Conservation (phyloP, 1,140 invertebrate genomes). For the Zaprionus vittiger region DNA sequence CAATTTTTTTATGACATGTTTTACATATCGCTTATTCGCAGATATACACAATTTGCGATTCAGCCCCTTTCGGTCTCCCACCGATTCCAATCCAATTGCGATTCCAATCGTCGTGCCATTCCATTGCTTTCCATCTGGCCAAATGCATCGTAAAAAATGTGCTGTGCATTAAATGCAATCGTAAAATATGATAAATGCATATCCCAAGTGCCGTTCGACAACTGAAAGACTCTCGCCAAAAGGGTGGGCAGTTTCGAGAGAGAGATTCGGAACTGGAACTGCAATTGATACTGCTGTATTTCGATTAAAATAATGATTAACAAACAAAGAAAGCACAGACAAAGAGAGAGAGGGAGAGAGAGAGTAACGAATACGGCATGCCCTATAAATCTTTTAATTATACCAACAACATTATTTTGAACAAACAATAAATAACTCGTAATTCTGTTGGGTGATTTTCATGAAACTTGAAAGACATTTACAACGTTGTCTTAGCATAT, state of each 20-base stretch:
- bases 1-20: slow-evolving; percentile 65
- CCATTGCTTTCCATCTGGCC: slow-evolving; percentile 47
- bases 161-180: slow-evolving; percentile 68
- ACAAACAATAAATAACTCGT: neutral
- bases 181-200: slow-evolving; percentile 75
- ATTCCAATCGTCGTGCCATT: slow-evolving; percentile 22
- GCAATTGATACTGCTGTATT: slow-evolving; percentile 6
- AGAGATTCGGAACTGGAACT: slow-evolving; percentile 12
- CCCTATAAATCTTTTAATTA: neutral
- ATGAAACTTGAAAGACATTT: too few species aligned
- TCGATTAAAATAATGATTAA: slow-evolving; percentile 11
- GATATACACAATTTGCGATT: slow-evolving; percentile 20
- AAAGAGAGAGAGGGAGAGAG: neutral
- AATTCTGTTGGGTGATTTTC: neutral
- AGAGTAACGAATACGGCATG: neutral
- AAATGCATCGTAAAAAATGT: slow-evolving; percentile 49
- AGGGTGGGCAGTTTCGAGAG: neutral
- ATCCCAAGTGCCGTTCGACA: slow-evolving; percentile 21
- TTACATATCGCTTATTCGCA: slow-evolving; percentile 35
- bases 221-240: neutral
- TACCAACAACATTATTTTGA: neutral
- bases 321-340: neutral
- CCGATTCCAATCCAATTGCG: slow-evolving; percentile 1
- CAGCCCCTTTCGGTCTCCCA: slow-evolving; percentile 8
- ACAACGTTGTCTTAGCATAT: too few species aligned